Conservation (phyloP, 2,888 invertebrate genomes). For the Serripes groenlandicus region DNA sequence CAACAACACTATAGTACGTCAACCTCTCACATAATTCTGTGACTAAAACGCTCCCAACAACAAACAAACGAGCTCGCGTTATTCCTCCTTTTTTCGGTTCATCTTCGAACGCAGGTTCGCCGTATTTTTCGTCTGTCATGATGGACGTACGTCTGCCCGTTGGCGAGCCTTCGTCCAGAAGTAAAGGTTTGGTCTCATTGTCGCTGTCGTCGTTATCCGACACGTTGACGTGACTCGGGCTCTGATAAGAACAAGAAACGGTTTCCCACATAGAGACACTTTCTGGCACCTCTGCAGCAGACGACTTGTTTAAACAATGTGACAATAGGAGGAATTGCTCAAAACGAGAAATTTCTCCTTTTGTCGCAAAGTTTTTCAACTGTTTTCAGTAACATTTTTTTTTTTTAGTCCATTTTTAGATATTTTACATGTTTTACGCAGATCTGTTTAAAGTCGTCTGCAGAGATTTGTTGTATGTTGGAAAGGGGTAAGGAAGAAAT, state of each 20-base stretch:
- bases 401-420: too few relatives aligned
- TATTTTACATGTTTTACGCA: too few relatives aligned
- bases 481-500: too few relatives aligned
- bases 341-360: background rate
- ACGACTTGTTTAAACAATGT: background rate
- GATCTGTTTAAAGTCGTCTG: too few relatives aligned
- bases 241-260: background rate
- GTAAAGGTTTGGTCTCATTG: background rate
- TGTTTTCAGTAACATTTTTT: background rate
- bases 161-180: background rate
- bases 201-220: background rate
- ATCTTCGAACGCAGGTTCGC: background rate
- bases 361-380: background rate
- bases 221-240: background rate
- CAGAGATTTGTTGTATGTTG: too few relatives aligned
- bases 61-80: conserved; percentile 55
- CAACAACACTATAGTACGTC: conserved; percentile 81
- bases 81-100: conserved; percentile 13
- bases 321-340: background rate
- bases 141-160: background rate
- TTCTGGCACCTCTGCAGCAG: background rate
- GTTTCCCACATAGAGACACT: too few relatives aligned
- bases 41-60: conserved; percentile 75
- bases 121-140: background rate
- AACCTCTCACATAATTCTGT: conserved; percentile 82